These are phyloP conservation scores for Columbina picui DNA, from an alignment of 2,113 vertebrate genomes.

Conservation along the genomic window DNA sequence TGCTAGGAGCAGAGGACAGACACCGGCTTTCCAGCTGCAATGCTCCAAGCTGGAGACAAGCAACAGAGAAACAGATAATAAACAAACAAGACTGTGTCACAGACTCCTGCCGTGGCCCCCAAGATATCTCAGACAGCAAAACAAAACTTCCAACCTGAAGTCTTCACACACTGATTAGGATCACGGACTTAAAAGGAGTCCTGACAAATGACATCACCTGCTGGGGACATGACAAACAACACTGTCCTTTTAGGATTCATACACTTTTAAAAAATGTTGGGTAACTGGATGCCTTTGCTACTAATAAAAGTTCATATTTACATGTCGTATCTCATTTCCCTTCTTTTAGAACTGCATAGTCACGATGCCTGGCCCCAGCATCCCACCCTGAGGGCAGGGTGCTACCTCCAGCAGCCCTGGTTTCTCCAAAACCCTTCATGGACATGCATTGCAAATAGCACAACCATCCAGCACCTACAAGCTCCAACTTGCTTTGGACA, in stretches of 20 bases:
- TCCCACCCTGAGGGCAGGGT: accelerated
- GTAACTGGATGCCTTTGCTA: neutral
- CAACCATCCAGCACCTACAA: neutral
- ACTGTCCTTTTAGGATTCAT: neutral
- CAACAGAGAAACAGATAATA: neutral
- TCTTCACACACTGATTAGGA: neutral
- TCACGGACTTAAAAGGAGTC: neutral
- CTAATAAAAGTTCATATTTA: neutral
- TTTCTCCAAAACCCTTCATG: neutral
- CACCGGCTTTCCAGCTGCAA: neutral
- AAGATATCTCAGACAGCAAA: neutral
- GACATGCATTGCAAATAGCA: neutral
- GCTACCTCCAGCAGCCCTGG: neutral
- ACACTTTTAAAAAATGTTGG: neutral
- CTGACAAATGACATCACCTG: neutral
- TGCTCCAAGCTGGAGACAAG: neutral
- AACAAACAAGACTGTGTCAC: neutral
- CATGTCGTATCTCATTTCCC: neutral
- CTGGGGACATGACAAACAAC: neutral
- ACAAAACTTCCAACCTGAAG: neutral
- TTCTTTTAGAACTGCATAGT: neutral
- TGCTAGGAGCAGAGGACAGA: neutral
- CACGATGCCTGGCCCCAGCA: neutral
- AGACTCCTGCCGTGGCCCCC: neutral
- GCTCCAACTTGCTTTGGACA: neutral